Base-by-base conservation (phyloP, 2,888 invertebrate species). In the Congeria kusceri region DNA sequence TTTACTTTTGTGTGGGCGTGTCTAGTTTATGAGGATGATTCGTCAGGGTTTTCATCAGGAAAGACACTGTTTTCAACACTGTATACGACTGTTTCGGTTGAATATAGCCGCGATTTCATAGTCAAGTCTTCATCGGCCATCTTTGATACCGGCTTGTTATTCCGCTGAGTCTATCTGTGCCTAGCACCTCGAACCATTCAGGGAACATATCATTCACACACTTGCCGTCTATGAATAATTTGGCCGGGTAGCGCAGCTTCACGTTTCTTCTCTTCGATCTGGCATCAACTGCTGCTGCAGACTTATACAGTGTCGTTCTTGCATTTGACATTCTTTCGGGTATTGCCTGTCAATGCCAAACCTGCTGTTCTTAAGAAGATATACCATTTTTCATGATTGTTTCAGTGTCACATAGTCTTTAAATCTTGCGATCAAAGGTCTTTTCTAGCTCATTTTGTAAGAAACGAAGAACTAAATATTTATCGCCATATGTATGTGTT, bases 301-400 rank as follows among this genome's bases (percentile, higher is more conserved):
- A 68, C 0, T 47, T 28, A 15, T 77, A n/a, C n/a, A 77, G 58
- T 20, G 25, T 23, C 29, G 23, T 39, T 49, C 77, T 28, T 11
- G 67, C 67, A 3, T 49, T 29, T 7, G 63, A 23, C 1, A 78
- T 73, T 46, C 68, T 59, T 44, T 57, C 28, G 73, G 78, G 18
- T 69, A 78, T 4, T 78, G 58, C 32, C 73, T 32, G 25, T 78
- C 73, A 15, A 69, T 56, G 1, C 78, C 69, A 29, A 73, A 73
- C 13, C n/a, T 28, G 1, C 39, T 72, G 0, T 44, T 49, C 29
- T 61, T 61, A 3, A 78, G 46, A 25, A n/a, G 64, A 23, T 73
- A 64, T 23, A 68, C 64, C n/a, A 11, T 65, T 72, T 29, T 18
- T 5, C 25, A 78, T 18, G 9, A 69, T 53, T 2, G 0, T 29